A percentile compares a stretch with the other conserved stretches of the same genome.
Evolutionary conservation across 2,797 vertebrate species (phyloP).

Genomic region (Caiman crocodilus): DNA sequence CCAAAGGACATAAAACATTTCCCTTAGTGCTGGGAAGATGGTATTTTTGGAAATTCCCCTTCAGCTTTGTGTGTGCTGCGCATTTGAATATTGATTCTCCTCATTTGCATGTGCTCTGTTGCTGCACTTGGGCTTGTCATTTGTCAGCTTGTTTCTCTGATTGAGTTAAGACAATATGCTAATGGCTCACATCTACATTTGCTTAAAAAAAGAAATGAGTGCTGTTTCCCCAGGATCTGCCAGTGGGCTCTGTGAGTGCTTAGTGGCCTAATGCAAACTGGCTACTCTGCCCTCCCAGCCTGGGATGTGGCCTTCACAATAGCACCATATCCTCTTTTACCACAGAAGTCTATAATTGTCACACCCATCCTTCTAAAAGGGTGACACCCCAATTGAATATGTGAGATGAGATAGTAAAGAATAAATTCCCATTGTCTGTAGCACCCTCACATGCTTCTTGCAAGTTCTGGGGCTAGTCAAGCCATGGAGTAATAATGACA

Average conservation of each 20-base stretch:
- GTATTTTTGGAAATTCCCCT: neutral
- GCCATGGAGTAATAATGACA: too few relatives aligned
- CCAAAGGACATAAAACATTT: neutral
- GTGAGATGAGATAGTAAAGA: too few relatives aligned
- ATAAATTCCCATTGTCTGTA: too few relatives aligned
- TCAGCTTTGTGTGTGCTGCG: neutral
- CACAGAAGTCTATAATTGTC: neutral
- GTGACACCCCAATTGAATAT: neutral
- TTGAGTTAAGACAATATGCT: neutral
- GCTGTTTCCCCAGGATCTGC: neutral
- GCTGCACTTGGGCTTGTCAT: neutral
- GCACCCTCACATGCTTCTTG: too few relatives aligned
- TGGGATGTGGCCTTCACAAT: neutral
- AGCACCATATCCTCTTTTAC: rapidly evolving
- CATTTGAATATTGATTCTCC: neutral
- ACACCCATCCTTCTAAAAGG: neutral
- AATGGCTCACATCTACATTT: neutral
- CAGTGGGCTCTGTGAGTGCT: neutral
- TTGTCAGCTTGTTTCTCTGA: neutral
- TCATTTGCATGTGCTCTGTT: neutral
- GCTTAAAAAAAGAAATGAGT: neutral
- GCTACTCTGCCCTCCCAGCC: rapidly evolving
- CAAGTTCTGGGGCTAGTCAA: too few relatives aligned
- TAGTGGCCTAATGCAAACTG: neutral
- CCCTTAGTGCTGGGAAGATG: rapidly evolving